phyloP scores from a whole-genome alignment of 2,113 vertebrate species.

The Clarias magur region DNA sequence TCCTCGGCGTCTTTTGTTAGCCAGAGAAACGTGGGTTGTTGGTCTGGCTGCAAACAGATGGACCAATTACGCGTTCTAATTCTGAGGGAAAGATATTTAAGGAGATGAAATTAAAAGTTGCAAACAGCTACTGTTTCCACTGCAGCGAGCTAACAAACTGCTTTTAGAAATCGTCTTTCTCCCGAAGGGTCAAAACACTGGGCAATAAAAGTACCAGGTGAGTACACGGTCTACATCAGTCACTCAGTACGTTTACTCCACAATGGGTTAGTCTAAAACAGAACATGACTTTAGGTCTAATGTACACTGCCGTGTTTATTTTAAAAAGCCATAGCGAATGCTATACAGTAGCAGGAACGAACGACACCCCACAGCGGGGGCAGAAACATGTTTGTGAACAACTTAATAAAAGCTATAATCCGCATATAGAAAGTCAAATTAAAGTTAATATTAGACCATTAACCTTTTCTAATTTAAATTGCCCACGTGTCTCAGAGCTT shows the following conservation, averaged over 20 bases:
- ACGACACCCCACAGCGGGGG: not conserved
- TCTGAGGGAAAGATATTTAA: not conserved
- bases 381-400: not conserved
- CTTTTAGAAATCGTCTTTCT: not conserved
- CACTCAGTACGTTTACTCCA: not conserved
- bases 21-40: not conserved
- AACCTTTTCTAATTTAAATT: not conserved
- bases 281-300: not conserved
- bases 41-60: slow-evolving; percentile 13
- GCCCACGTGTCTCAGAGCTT: too few species aligned
- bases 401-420: not conserved
- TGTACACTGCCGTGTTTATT: not conserved
- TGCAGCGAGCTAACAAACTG: not conserved
- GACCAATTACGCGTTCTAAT: not conserved
- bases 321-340: not conserved
- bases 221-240: not conserved
- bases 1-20: not conserved
- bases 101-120: not conserved
- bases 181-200: not conserved
- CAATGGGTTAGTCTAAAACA: not conserved
- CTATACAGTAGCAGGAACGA: not conserved
- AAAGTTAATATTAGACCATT: not conserved
- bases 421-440: not conserved
- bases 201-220: not conserved
- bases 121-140: not conserved